Percentiles rank a stretch among this genome's conserved stretches.
Conservation (phyloP, 2,888 invertebrate genomes). For the Scrobipalpa costella region DNA sequence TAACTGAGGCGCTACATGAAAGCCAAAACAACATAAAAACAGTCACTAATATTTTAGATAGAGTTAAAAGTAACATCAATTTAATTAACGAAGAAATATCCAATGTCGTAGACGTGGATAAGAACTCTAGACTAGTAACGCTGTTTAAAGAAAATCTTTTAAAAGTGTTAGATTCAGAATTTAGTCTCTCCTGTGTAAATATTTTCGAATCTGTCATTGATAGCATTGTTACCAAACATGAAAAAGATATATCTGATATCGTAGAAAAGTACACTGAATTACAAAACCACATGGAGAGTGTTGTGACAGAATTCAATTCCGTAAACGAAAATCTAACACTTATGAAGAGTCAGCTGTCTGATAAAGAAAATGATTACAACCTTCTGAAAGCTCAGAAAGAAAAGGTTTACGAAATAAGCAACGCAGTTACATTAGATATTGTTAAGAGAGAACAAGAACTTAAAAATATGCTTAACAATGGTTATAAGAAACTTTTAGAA, state of each 20-base stretch:
- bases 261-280: conserved; percentile 46
- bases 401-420: conserved; percentile 61
- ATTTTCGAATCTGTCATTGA: conserved; percentile 53
- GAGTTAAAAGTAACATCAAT: conserved; percentile 49
- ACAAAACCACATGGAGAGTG: conserved; percentile 45
- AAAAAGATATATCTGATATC: conserved; percentile 45
- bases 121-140: conserved; percentile 37
- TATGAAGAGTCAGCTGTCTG: conserved; percentile 51
- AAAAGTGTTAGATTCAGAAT: conserved; percentile 53
- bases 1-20: conserved; percentile 48
- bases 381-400: conserved; percentile 59
- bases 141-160: conserved; percentile 57
- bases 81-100: conserved; percentile 40
- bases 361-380: conserved; percentile 59
- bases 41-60: conserved; percentile 44
- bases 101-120: conserved; percentile 34
- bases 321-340: conserved; percentile 51
- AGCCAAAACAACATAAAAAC: conserved; percentile 46
- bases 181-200: conserved; percentile 46
- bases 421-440: conserved; percentile 64
- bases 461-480: conserved; percentile 46
- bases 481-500: conserved; percentile 50
- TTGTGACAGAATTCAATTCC: conserved; percentile 47
- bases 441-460: conserved; percentile 58
- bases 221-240: conserved; percentile 46